phyloP scores from a whole-genome alignment of 2,797 vertebrate species.

The Bovichtus variegatus region DNA sequence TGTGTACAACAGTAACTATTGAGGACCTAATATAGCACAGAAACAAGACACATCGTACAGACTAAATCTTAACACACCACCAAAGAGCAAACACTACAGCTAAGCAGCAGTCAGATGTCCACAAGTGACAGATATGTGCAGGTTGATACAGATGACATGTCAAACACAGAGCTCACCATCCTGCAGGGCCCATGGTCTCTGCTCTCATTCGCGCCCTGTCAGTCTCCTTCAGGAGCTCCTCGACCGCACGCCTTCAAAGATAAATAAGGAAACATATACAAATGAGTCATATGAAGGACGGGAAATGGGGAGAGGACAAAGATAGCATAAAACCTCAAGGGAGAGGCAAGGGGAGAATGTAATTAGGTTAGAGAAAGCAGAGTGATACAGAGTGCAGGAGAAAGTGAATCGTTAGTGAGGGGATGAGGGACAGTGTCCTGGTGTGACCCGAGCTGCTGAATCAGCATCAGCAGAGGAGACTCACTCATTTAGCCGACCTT shows the following conservation, averaged over 20 bases:
- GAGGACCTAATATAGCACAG: neutral
- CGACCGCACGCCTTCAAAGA: constrained; percentile 91
- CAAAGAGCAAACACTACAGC: neutral
- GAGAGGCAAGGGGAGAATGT: constrained; percentile 36
- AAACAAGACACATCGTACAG: neutral
- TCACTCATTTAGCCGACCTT: constrained; percentile 54
- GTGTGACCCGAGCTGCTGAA: constrained; percentile 67
- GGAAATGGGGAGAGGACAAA: neutral
- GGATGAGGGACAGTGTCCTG: constrained; percentile 50
- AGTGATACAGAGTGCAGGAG: constrained; percentile 30
- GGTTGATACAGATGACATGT: constrained; percentile 31
- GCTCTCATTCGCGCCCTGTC: constrained; percentile 93
- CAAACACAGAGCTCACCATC: constrained; percentile 89
- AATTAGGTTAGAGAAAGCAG: constrained; percentile 46
- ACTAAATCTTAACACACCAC: neutral
- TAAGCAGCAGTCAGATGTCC: neutral
- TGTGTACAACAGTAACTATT: neutral
- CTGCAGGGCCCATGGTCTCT: constrained; percentile 98
- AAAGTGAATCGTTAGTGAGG: constrained; percentile 33
- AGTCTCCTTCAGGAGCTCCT: constrained; percentile 96
- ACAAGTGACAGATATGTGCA: neutral
- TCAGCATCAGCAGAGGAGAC: constrained; percentile 49
- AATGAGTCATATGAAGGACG: constrained; percentile 12
- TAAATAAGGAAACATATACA: neutral
- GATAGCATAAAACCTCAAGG: constrained; percentile 22